These are phyloP conservation scores for Cottoperca gobio DNA, from an alignment of 2,797 vertebrate species.

Conservation along the genomic window DNA sequence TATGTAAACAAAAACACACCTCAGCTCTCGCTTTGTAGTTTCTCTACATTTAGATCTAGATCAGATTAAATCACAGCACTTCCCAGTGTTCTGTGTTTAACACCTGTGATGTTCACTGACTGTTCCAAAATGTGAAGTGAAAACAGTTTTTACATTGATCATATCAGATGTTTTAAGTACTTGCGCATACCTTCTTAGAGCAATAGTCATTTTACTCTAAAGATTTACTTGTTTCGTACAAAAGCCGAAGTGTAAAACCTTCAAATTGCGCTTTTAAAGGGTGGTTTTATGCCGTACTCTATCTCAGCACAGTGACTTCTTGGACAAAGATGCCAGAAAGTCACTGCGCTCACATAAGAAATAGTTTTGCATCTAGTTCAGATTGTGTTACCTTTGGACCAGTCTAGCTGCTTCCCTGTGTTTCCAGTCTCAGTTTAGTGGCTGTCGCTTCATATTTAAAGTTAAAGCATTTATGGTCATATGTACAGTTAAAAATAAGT, in stretches of 20 bases:
- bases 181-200: too few species aligned
- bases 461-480: too few species aligned
- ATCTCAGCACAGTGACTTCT: background rate
- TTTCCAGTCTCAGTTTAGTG: slow-evolving; percentile 1
- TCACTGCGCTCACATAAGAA: too few species aligned
- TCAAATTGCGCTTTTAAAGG: background rate
- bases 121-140: background rate
- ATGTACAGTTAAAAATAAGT: too few species aligned
- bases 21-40: background rate
- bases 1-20: background rate
- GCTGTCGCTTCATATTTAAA: background rate
- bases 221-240: background rate
- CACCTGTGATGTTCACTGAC: background rate
- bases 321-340: too few species aligned
- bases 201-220: too few species aligned
- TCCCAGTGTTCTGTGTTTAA: background rate
- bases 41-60: slow-evolving; percentile 1
- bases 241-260: background rate
- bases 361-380: too few species aligned
- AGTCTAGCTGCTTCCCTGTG: too few species aligned
- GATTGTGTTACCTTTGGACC: too few species aligned
- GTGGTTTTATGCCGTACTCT: too few species aligned
- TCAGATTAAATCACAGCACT: slow-evolving; percentile 12
- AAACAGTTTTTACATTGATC: background rate
- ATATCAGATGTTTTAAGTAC: background rate